A percentile compares a stretch with the other conserved stretches of the same genome.
phyloP scores from a whole-genome alignment of 2,113 vertebrate genomes.

The Rhinichthys klamathensis region DNA sequence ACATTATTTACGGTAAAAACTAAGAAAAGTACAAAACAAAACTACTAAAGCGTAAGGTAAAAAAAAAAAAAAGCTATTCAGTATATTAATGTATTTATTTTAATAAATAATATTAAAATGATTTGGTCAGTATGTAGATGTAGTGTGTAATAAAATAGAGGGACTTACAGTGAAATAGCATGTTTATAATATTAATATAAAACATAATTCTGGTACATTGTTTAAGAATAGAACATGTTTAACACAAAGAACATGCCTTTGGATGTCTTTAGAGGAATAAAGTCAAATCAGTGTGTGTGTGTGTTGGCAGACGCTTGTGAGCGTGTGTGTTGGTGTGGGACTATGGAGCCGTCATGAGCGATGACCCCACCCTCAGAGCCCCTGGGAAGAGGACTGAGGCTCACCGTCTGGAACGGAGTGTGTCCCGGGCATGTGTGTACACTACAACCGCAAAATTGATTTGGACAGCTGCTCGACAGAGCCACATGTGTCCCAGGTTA shows the following conservation, averaged over 20 bases:
- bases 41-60: too few species aligned
- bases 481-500: conserved; percentile 43
- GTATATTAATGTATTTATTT: too few species aligned
- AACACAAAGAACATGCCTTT: neutral
- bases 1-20: neutral
- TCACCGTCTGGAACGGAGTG: conserved; percentile 35
- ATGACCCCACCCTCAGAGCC: conserved; percentile 33
- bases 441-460: conserved; percentile 50
- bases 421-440: conserved; percentile 33
- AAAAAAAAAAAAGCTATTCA: too few species aligned
- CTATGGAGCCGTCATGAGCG: conserved; percentile 29
- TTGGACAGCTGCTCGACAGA: conserved; percentile 49
- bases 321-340: neutral
- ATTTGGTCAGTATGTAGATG: neutral
- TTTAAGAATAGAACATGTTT: neutral
- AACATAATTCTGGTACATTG: neutral
- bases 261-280: conserved; percentile 1
- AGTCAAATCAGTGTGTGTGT: neutral
- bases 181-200: conserved; percentile 17
- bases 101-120: too few species aligned
- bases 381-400: conserved; percentile 27
- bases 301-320: neutral
- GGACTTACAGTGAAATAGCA: neutral
- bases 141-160: neutral
- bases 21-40: too few species aligned